These are phyloP conservation scores for Cetoscarus ocellatus DNA, from an alignment of 2,797 vertebrate species.

Conservation along the genomic window DNA sequence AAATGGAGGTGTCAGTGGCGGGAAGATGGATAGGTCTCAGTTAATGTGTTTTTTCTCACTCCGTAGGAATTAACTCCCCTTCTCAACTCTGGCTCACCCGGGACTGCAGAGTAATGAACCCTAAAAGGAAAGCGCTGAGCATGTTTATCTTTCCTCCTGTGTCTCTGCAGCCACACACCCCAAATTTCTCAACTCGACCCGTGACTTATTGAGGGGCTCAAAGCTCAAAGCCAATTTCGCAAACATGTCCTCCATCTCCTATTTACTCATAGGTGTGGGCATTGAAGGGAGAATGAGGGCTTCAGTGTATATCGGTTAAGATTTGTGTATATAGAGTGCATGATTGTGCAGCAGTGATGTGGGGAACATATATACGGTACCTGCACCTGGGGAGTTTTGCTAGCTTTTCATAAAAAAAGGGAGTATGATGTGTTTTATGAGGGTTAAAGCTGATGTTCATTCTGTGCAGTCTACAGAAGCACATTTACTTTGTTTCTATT, in stretches of 20 bases:
- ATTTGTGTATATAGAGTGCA: slow-evolving; percentile 57
- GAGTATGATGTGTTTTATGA: slow-evolving; percentile 33
- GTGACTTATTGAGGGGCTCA: slow-evolving; percentile 76
- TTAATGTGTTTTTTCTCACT: slow-evolving; percentile 84
- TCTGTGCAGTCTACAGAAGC: not conserved
- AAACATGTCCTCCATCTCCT: slow-evolving; percentile 72
- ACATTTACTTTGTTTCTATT: not conserved
- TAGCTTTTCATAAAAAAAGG: slow-evolving; percentile 21
- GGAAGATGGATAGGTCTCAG: slow-evolving; percentile 83
- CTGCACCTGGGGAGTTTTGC: slow-evolving; percentile 41
- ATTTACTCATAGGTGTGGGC: slow-evolving; percentile 74
- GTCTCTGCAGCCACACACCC: slow-evolving; percentile 58
- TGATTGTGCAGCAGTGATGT: slow-evolving; percentile 49
- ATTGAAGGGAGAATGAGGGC: slow-evolving; percentile 58
- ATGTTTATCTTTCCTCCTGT: slow-evolving; percentile 75
- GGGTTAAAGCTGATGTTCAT: slow-evolving; percentile 13
- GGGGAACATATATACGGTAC: slow-evolving; percentile 14
- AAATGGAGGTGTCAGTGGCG: slow-evolving; percentile 81
- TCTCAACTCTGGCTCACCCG: slow-evolving; percentile 70
- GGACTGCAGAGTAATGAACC: slow-evolving; percentile 83
- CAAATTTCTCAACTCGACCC: slow-evolving; percentile 70
- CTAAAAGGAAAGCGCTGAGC: slow-evolving; percentile 74
- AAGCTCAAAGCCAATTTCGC: slow-evolving; percentile 79
- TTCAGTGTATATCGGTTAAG: slow-evolving; percentile 52
- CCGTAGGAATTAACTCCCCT: slow-evolving; percentile 81